Base-by-base conservation (phyloP, 2,797 vertebrate genomes). In the Etheostoma nigrum region DNA sequence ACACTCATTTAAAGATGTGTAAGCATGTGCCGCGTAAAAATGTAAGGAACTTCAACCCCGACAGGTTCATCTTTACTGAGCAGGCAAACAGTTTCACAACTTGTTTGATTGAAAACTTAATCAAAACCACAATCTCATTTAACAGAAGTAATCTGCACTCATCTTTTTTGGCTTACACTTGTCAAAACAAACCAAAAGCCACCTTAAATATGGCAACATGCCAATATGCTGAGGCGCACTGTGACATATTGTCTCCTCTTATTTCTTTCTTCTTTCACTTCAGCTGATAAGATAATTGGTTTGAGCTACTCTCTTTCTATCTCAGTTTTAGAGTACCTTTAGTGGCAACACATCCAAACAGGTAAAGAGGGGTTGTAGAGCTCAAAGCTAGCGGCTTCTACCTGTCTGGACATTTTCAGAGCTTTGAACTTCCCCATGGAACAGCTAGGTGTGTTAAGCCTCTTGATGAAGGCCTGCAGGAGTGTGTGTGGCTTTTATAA, bases 141-240 rank as follows among this genome's bases (percentile, higher is more conserved):
- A 76, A 77, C 55, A 76, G 58, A 74, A 52, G 69, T 69, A 82
- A 90, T 91, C 85, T 86, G n/a, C 70, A 58, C 57, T 68, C 78
- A 84, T 91, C 80, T 81, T 67, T 60, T 61, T 54, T 42, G 54
- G 76, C 66, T 86, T 76, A 84, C 74, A 60, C 81, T 82, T 83
- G 76, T 90, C 86, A 85, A 70, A 87, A 76, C 62, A 79, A 81
- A 88, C 48, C 40, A 60, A 79, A 85, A 82, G 64, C 83, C 63
- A 18, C 25, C 15, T 79, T 85, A 86, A 86, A 90, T 90, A 87
- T 86, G 87, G 79, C 67, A 63, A 54, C 51, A 58, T 67, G 80
- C 64, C 30, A 23, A 67, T 80, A 75, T 59, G 47, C 72, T 42
- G n/a, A 70, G 53, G 77, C 60, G 15, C 60, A 47, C 64, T 58